A percentile compares a stretch with the other conserved stretches of the same genome.
Conservation (phyloP, 2,888 invertebrate genomes). For the Habrosyne pyritoides region DNA sequence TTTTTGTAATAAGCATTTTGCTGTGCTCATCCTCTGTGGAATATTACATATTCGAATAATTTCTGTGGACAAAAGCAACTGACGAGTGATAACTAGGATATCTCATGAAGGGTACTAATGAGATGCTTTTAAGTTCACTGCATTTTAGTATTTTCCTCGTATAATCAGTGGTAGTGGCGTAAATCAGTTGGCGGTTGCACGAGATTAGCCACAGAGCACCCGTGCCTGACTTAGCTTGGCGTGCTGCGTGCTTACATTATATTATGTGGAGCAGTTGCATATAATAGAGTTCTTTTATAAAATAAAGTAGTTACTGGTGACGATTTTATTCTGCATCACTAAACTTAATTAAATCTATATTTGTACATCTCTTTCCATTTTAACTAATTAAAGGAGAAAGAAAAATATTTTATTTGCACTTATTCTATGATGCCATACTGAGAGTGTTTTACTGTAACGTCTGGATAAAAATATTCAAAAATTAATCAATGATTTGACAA, state of each 20-base stretch:
- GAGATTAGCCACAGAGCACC: not conserved
- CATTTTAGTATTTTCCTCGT: conserved; percentile 16
- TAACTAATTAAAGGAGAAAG: no score
- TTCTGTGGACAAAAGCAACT: conserved; percentile 17
- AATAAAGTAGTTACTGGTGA: no score
- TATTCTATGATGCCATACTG: no score
- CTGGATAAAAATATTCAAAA: no score
- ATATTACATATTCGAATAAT: conserved; percentile 9
- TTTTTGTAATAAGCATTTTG: not conserved
- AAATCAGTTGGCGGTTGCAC: conserved; percentile 11
- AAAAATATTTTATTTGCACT: no score
- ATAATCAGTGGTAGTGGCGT: conserved; percentile 13
- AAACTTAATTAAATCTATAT: no score
- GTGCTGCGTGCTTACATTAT: not conserved
- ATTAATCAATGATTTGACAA: no score
- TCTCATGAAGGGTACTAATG: conserved; percentile 29
- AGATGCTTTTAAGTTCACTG: conserved; percentile 19
- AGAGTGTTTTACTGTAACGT: no score
- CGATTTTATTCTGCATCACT: no score
- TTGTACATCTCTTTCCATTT: no score
- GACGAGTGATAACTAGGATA: conserved; percentile 31
- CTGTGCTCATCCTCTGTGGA: not conserved
- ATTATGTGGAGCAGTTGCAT: not conserved
- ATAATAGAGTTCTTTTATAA: not conserved
- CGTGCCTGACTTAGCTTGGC: not conserved